Evolutionary conservation across 1,140 invertebrate species (phyloP).

Genomic region (Drosophila murphyi): DNA sequence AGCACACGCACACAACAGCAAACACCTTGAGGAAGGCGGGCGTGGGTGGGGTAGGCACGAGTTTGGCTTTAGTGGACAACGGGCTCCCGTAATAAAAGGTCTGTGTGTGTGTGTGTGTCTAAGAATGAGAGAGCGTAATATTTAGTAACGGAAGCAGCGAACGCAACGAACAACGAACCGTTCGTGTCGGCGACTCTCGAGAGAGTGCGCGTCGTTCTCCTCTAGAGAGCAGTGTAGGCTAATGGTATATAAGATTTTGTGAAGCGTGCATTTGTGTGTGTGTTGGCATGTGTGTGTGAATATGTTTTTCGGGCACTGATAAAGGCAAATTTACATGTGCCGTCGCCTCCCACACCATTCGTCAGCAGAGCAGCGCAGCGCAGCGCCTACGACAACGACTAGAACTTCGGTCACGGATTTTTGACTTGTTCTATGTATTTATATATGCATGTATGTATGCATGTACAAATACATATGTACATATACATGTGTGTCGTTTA

Average conservation of each 20-base stretch:
- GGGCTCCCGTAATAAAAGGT: slow-evolving; percentile 8
- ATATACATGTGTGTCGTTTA: slow-evolving; percentile 56
- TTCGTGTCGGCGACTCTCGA: slow-evolving; percentile 34
- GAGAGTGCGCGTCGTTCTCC: slow-evolving; percentile 59
- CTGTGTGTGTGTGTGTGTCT: not conserved
- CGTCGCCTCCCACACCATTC: slow-evolving; percentile 20
- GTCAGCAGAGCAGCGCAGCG: not conserved
- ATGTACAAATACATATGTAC: slow-evolving; percentile 9
- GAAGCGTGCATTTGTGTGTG: slow-evolving; percentile 39
- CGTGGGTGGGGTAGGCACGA: not conserved
- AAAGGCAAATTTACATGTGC: slow-evolving; percentile 72
- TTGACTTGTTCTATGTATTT: slow-evolving; percentile 54
- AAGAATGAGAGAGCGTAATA: slow-evolving; percentile 6
- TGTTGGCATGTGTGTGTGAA: not conserved
- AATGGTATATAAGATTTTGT: slow-evolving; percentile 61
- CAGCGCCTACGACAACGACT: slow-evolving; percentile 41
- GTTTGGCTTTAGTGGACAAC: slow-evolving; percentile 21
- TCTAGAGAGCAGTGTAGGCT: slow-evolving; percentile 49
- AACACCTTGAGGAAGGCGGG: slow-evolving; percentile 14
- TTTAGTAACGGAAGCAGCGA: slow-evolving; percentile 25
- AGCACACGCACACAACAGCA: slow-evolving; percentile 33
- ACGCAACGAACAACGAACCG: slow-evolving; percentile 25
- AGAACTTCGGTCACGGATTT: slow-evolving; percentile 70
- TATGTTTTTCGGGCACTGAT: slow-evolving; percentile 63
- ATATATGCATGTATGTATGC: slow-evolving; percentile 19